Base-by-base conservation (phyloP, 2,797 vertebrate genomes). In the Limosa lapponica region DNA sequence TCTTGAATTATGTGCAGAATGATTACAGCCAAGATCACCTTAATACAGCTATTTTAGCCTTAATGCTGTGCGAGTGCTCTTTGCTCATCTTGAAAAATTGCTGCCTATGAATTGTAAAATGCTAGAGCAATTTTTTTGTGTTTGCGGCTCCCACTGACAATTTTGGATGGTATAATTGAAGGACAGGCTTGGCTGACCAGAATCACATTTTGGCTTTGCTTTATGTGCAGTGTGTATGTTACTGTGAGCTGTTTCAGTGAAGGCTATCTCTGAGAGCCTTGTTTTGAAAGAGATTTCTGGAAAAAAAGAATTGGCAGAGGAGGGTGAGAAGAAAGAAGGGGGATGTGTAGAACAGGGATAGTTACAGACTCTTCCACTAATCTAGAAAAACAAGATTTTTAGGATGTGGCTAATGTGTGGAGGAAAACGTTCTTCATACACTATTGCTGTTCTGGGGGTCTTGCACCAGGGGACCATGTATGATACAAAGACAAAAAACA, bases 31-130 rank as follows among this genome's bases (percentile, higher is more conserved):
- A 64, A 55, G 75, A 92, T 88, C 77, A 75, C 73, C 81, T 86
- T 94, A 90, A 88, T 81, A 72, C 30, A 75, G 69, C 75, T 90
- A 43, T 74, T 90, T 93, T 62, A 92, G 72, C 66, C n/a, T 72
- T 49, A 94, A 73, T 0, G 0, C 81, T 90, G 57, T 46, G 43
- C 0, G 11, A 87, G 71, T 61, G 67, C 49, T 92, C 81, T 81
- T 86, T 72, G 49, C 61, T 93, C 34, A 34, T 52, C 78, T 87
- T 66, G 61, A 82, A 90, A 66, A 88, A 90, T 7, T 44, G 46
- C 79, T 65, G 70, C n/a, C 79, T 64, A 25, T 70, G 79, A 88
- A 83, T 24, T 75, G 65, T 61, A 79, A 91, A 92, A 93, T 43
- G 73, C 23, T 32, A 36, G 55, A 89, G 55, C 49, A 32, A 23